Evolutionary conservation across 92 coral and sea anemone genomes (phyloP), one percentile per base, ranked within the genome.

Genomic region (Phenganax marumi): DNA sequence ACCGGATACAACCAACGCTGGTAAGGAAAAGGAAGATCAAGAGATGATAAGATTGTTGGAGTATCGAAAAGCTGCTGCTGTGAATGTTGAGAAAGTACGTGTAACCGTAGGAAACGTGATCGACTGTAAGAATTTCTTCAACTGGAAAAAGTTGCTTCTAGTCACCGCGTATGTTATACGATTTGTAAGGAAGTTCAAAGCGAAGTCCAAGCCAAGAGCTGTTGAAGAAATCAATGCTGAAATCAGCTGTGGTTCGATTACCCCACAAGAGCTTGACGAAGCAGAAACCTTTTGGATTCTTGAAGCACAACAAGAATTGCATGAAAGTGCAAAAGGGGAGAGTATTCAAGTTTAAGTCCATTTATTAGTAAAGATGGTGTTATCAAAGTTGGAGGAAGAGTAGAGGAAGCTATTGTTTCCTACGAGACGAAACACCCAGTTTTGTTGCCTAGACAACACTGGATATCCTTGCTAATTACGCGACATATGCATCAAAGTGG

Each of bases 341-440:
- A 90, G 2, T 75, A 62, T n/a, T 56, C 76, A 5, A 23, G 33
- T 1, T 70, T 84, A 3, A 84, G 86, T 61, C 88, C 91, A 52
- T 89, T 70, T 81, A 57, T 25, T 25, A 85, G 76, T 66, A 58
- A 58, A 12, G 73, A 39, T 0, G 90, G 87, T 23, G 43, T 87
- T 8, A 12, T 87, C 52, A 70, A 89, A 70, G 89, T 85, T 21
- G 90, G 89, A 68, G 92, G 90, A 64, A 62, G 86, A 77, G 92
- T 68, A 8, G 80, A 79, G 24, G 65, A 83, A 46, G 85, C 89
- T 12, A 60, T 77, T 6, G 84, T 82, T 47, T 85, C 89, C 11
- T 89, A 79, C 54, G 88, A 86, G 51, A 50, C 88, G 13, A 54
- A 57, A 13, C 81, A 79, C 52, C 91, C 89, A 12, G 75, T 56